phyloP scores from a whole-genome alignment of 2,797 vertebrate genomes.

The Pampus argenteus region DNA sequence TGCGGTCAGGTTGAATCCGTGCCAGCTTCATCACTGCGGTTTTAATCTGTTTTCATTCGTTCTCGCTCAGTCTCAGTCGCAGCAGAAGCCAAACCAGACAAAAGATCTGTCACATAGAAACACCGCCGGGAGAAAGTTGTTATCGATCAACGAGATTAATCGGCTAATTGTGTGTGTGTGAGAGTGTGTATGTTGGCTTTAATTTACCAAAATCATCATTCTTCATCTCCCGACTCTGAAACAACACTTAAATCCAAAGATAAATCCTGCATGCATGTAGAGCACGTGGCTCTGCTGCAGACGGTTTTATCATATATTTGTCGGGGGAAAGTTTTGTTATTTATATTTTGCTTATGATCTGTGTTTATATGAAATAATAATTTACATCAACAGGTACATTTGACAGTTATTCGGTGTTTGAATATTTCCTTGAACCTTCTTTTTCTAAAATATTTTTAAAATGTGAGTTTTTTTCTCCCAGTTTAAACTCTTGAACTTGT shows the following conservation, averaged over 20 bases:
- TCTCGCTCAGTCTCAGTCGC: constrained; percentile 42
- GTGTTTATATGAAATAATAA: constrained; percentile 4
- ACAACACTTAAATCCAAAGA: constrained; percentile 32
- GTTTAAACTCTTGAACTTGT: too few species aligned
- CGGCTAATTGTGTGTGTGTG: constrained; percentile 21
- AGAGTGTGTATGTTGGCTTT: neutral
- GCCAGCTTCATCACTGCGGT: constrained; percentile 39
- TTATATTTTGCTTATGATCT: constrained; percentile 22
- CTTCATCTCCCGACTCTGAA: constrained; percentile 21
- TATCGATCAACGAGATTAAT: constrained; percentile 54
- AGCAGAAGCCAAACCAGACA: constrained; percentile 61
- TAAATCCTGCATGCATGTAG: constrained; percentile 12
- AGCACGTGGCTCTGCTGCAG: constrained; percentile 18
- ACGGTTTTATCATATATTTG: constrained; percentile 7
- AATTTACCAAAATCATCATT: constrained; percentile 19
- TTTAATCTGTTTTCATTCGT: constrained; percentile 41
- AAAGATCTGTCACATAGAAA: constrained; percentile 55
- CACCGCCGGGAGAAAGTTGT: constrained; percentile 27
- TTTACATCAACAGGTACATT: neutral
- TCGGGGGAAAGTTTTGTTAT: constrained; percentile 27
- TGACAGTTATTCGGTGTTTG: neutral
- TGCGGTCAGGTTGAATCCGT: constrained; percentile 46
- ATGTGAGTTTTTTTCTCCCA: too few species aligned
- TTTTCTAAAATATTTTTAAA: neutral
- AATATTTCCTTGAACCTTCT: neutral